Conservation (phyloP, 2,113 vertebrate genomes). For the Pollimyrus isidori region DNA sequence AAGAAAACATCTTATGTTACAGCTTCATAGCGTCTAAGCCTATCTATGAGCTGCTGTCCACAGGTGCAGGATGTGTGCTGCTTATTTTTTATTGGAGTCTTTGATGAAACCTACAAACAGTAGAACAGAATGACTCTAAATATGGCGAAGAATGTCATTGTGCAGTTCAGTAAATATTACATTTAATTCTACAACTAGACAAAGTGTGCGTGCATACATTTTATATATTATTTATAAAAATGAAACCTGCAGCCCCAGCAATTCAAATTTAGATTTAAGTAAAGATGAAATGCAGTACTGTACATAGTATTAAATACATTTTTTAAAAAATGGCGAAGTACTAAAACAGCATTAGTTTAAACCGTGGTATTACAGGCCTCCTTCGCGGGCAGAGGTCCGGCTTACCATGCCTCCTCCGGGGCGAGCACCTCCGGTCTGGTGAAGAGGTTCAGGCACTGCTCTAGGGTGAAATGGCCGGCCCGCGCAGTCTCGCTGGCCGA, state of each 20-base stretch:
- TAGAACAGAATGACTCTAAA: not conserved
- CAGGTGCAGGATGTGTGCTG: too few species aligned
- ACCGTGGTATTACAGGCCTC: not conserved
- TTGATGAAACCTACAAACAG: not conserved
- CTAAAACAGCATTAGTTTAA: not conserved
- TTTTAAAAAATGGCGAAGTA: not conserved
- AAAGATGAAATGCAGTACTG: not conserved
- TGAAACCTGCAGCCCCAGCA: not conserved
- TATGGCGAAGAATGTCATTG: not conserved
- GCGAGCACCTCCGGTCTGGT: slow-evolving; percentile 94
- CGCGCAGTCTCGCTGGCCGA: slow-evolving; percentile 85
- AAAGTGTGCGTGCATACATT: not conserved
- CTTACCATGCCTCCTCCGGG: slow-evolving; percentile 93
- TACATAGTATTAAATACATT: not conserved
- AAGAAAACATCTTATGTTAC: not conserved
- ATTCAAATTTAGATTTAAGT: not conserved
- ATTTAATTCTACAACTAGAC: not conserved
- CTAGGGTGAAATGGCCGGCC: slow-evolving; percentile 91
- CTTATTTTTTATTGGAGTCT: not conserved
- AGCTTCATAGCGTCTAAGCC: not conserved
- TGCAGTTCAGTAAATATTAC: not conserved
- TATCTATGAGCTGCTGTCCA: not conserved
- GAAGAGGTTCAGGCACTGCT: slow-evolving; percentile 97
- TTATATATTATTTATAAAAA: not conserved
- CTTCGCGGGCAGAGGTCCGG: not conserved